Percentiles rank a stretch among this genome's conserved stretches.
These are phyloP conservation scores for Eubasilissa splendida DNA, from an alignment of 2,888 invertebrate species.

Conservation along the genomic window DNA sequence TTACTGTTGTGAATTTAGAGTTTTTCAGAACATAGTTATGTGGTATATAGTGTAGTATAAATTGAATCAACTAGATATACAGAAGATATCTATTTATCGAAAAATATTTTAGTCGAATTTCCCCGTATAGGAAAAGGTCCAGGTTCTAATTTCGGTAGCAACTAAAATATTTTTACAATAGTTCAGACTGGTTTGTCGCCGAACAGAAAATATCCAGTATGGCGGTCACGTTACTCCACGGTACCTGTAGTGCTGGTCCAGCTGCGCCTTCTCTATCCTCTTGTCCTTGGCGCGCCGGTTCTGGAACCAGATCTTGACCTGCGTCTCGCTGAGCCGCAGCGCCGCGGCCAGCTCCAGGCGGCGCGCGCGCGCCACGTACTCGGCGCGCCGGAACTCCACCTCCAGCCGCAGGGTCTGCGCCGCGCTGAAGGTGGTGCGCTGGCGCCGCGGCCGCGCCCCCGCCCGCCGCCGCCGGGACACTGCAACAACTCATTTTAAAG, in stretches of 20 bases:
- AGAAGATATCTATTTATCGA: no score
- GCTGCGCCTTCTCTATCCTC: slow-evolving; percentile 94
- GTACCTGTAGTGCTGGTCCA: slow-evolving; percentile 95
- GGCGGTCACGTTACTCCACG: not conserved
- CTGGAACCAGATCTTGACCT: slow-evolving; percentile 98
- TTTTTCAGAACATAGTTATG: no score
- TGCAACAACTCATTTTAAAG: slow-evolving; percentile 62
- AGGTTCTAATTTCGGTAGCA: no score
- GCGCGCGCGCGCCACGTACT: slow-evolving; percentile 97
- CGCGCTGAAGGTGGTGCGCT: slow-evolving; percentile 94
- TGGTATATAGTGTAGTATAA: no score
- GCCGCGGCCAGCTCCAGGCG: slow-evolving; percentile 96
- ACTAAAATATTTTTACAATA: no score
- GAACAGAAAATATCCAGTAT: no score
- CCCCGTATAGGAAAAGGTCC: no score
- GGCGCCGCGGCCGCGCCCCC: slow-evolving; percentile 89
- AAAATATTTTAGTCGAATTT: no score
- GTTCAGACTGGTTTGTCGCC: no score
- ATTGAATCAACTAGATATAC: no score
- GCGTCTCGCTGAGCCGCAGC: slow-evolving; percentile 93
- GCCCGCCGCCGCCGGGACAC: slow-evolving; percentile 89
- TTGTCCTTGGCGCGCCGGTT: slow-evolving; percentile 97
- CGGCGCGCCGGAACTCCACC: slow-evolving; percentile 91
- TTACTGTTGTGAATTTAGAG: not conserved
- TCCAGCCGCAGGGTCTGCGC: slow-evolving; percentile 94